Base-by-base conservation (phyloP, 2,113 vertebrate genomes). In the Neoarius graeffei region DNA sequence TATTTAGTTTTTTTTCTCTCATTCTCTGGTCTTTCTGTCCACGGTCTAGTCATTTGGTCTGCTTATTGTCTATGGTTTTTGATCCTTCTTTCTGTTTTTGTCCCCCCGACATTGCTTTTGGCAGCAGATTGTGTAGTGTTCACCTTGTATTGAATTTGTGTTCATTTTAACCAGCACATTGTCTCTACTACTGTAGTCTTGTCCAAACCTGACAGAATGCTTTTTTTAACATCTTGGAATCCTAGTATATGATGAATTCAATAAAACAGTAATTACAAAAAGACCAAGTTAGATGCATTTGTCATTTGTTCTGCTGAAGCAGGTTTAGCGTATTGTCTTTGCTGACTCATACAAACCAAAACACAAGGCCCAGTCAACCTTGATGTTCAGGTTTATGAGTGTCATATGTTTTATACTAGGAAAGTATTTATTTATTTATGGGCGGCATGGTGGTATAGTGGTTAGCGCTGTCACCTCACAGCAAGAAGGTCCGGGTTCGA, bases 331-430 rank as follows among this genome's bases (percentile, higher is more conserved):
- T 42, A 10, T 30, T 67, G 20, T 81, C 50, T n/a, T 86, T 69
- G 20, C 85, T 81, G 85, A 81, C 20, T 86, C 50, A 81, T 69
- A 86, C 85, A 81, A 17, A 14, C 11, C 4, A 8, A 81, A 81
- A 81, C 85, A 80, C 48, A n/a, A 59, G 50, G 50, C 50, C 0
- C 7, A 69, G 57, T 81, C 48, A 86, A 86, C 52, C n/a, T 50
- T 80, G 48, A 50, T 17, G 23, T 86, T 80, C 8, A 35, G 15
- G 48, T 67, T 56, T 67, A 30, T 52, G 15, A 64, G 52, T 54
- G 19, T 35, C 25, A 35, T 20, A 50, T 64, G 5, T 79, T 79
- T 66, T 35, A 27, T 60, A 62, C 20, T 50, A n/a, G 25, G 48
- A 50, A 60, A 81, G 11, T 7, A 69, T 13, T 69, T 42, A 11